Evolutionary conservation across 2,113 vertebrate species (phyloP).

Genomic region (Zapornia atra): DNA sequence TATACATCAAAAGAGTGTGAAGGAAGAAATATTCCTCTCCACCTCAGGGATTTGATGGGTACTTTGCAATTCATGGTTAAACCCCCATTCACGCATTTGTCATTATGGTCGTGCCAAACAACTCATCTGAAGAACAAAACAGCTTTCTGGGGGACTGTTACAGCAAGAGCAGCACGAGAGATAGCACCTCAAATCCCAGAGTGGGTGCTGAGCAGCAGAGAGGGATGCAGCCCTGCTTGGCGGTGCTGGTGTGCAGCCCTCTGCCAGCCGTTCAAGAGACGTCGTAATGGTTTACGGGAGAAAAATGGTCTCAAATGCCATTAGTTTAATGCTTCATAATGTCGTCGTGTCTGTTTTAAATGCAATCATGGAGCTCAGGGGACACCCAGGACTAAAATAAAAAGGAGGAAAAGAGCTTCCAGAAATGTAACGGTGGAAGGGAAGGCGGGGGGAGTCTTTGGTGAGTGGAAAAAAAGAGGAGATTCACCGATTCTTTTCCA

Average conservation of each 20-base stretch:
- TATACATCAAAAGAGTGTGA: constrained; percentile 61
- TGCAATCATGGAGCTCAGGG: constrained; percentile 53
- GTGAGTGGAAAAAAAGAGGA: not conserved
- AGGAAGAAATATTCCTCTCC: constrained; percentile 45
- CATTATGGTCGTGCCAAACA: constrained; percentile 24
- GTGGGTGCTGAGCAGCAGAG: not conserved
- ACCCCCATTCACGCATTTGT: constrained; percentile 39
- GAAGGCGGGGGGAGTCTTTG: constrained; percentile 8
- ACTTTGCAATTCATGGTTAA: constrained; percentile 51
- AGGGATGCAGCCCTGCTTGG: not conserved
- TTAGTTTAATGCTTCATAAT: constrained; percentile 73
- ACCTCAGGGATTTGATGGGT: constrained; percentile 43
- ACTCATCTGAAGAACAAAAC: constrained; percentile 55
- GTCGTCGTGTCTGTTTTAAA: constrained; percentile 63
- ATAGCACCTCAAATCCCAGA: not conserved
- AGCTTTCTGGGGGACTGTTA: constrained; percentile 39
- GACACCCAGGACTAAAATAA: constrained; percentile 49
- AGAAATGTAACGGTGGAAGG: not conserved
- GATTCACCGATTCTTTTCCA: not conserved
- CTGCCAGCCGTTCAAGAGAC: not conserved
- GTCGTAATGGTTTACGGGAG: constrained; percentile 55
- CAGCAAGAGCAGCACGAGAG: not conserved
- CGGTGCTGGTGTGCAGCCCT: not conserved
- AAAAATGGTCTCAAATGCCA: constrained; percentile 65
- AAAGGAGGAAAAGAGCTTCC: constrained; percentile 21